Evolutionary conservation across 1,140 invertebrate species (phyloP).

Genomic region (Magallana ariakensis): DNA sequence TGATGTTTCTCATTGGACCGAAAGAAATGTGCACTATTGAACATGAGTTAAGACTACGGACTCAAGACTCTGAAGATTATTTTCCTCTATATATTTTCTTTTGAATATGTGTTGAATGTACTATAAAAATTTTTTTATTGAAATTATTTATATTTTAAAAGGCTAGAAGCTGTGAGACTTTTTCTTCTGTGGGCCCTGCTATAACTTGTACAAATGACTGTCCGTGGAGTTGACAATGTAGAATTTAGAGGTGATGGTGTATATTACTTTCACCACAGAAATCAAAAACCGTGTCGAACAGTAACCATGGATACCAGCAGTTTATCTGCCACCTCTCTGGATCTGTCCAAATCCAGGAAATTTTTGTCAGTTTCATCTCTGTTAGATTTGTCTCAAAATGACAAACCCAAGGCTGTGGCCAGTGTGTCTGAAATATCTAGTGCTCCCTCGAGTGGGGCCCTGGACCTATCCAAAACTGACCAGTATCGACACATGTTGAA

Average conservation of each 20-base stretch:
- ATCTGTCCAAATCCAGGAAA: slow-evolving; percentile 15
- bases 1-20: slow-evolving; percentile 21
- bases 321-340: neutral
- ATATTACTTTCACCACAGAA: neutral
- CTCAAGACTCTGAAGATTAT: neutral
- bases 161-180: neutral
- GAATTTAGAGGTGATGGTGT: neutral
- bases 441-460: neutral
- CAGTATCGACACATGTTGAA: slow-evolving; percentile 63
- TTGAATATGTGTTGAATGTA: neutral
- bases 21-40: neutral
- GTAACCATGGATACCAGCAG: slow-evolving; percentile 12
- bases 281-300: neutral
- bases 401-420: neutral
- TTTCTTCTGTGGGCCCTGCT: neutral
- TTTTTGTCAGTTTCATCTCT: slow-evolving; percentile 22
- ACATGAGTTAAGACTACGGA: neutral
- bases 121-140: too few species aligned
- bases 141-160: neutral
- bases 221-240: slow-evolving; percentile 22
- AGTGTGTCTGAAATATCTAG: neutral
- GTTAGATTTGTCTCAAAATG: slow-evolving; percentile 21
- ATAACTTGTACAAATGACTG: neutral
- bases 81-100: neutral
- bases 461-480: slow-evolving; percentile 62